Percentiles rank a stretch among this genome's conserved stretches.
Conservation (phyloP, 2,888 invertebrate genomes). For the Bellardia pandia region DNA sequence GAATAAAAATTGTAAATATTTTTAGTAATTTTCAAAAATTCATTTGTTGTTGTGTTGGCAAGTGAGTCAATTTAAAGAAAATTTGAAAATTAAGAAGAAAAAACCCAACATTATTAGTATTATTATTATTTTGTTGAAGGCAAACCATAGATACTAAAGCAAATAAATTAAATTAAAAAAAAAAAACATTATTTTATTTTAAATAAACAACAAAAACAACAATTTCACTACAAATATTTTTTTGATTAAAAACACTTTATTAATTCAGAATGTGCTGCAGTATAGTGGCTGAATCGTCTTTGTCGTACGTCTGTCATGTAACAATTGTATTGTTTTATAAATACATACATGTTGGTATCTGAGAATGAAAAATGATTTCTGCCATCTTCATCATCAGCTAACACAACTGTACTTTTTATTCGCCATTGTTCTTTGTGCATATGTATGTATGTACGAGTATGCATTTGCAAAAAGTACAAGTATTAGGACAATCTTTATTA, state of each 20-base stretch:
- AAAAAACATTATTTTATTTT: conserved; percentile 48
- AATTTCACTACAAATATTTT: conserved; percentile 47
- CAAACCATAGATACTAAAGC: background rate
- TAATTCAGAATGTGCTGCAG: conserved; percentile 45
- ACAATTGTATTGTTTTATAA: conserved; percentile 49
- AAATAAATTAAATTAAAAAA: conserved; percentile 2
- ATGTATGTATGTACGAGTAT: background rate
- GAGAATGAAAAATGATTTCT: background rate
- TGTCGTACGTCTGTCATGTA: conserved; percentile 43
- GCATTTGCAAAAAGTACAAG: background rate
- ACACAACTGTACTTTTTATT: conserved; percentile 57
- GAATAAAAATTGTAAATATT: conserved; percentile 62
- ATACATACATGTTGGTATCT: background rate
- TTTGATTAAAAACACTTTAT: conserved; percentile 69
- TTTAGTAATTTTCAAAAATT: conserved; percentile 25
- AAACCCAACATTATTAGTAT: background rate
- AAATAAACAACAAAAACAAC: conserved; percentile 46
- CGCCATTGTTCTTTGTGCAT: conserved; percentile 2
- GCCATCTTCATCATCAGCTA: conserved; percentile 29
- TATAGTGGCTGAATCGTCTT: conserved; percentile 9
- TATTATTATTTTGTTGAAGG: conserved; percentile 19
- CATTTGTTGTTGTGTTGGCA: conserved; percentile 51
- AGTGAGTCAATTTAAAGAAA: conserved; percentile 64
- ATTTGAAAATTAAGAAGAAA: conserved; percentile 42
- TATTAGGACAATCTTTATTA: conserved; percentile 34